phyloP scores from a whole-genome alignment of 2,797 vertebrate species.

The Lacerta agilis region DNA sequence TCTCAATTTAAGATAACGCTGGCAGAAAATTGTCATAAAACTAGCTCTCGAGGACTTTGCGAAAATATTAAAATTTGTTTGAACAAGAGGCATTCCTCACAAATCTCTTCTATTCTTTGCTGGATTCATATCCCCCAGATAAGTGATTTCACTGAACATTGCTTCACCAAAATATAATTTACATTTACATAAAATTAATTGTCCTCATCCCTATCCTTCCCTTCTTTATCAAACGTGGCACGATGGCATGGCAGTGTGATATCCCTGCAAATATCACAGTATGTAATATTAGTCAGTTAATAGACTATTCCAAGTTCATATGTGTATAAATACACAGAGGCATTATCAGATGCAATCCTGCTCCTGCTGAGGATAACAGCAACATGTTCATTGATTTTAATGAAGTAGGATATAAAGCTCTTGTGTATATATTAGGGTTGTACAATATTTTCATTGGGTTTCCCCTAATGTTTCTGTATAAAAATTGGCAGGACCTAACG shows the following conservation, averaged over 20 bases:
- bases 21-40: constrained; percentile 49
- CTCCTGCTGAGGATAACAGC: neutral
- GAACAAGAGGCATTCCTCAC: neutral
- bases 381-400: neutral
- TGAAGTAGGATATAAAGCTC: neutral
- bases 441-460: neutral
- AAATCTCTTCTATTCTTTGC: constrained; percentile 13
- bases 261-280: constrained; percentile 1
- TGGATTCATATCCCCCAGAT: constrained; percentile 27
- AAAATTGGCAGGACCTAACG: neutral
- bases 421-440: neutral
- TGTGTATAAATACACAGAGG: neutral
- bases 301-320: neutral
- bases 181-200: constrained; percentile 28
- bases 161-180: constrained; percentile 23
- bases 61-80: constrained; percentile 13
- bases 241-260: constrained; percentile 5
- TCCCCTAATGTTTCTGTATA: neutral
- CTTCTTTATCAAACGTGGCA: constrained; percentile 2
- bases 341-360: neutral
- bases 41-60: neutral
- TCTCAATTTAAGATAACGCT: constrained; percentile 28
- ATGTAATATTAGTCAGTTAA: neutral
- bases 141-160: constrained; percentile 16
- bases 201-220: neutral